phyloP scores from a whole-genome alignment of 2,113 vertebrate species.

The Anhinga anhinga region DNA sequence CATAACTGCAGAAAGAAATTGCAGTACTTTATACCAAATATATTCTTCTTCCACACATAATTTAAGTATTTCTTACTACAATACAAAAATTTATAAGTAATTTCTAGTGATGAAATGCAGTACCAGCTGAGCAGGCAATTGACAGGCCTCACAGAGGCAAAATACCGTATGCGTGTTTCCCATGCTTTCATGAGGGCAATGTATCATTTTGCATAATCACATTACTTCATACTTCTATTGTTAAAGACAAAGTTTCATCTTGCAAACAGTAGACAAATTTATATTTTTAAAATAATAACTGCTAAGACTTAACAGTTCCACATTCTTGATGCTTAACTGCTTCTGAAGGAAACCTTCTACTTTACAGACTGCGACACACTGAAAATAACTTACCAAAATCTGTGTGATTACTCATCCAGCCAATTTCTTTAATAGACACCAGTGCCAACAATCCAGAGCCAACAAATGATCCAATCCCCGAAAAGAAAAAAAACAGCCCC shows the following conservation, averaged over 20 bases:
- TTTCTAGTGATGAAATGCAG: background rate
- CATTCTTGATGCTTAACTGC: background rate
- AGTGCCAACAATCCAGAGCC: slow-evolving; percentile 91
- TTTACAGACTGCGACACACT: background rate
- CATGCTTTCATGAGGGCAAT: background rate
- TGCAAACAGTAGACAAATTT: background rate
- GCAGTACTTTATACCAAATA: background rate
- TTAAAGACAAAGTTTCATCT: no score
- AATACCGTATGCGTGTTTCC: background rate
- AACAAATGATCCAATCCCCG: slow-evolving; percentile 94
- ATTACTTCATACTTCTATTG: background rate
- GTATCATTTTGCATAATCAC: background rate
- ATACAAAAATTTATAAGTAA: background rate
- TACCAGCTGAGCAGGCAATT: background rate
- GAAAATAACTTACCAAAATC: slow-evolving; percentile 87
- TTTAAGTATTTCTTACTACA: background rate
- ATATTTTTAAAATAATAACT: background rate
- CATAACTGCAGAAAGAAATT: background rate
- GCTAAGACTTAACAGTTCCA: background rate
- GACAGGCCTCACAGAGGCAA: background rate
- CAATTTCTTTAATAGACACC: slow-evolving; percentile 86
- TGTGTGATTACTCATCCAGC: slow-evolving; percentile 94
- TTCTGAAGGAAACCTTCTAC: background rate
- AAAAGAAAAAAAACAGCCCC: slow-evolving; percentile 99
- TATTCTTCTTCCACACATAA: background rate